phyloP scores from a whole-genome alignment of 2,888 invertebrate species.

The Gymnosoma rotundatum region DNA sequence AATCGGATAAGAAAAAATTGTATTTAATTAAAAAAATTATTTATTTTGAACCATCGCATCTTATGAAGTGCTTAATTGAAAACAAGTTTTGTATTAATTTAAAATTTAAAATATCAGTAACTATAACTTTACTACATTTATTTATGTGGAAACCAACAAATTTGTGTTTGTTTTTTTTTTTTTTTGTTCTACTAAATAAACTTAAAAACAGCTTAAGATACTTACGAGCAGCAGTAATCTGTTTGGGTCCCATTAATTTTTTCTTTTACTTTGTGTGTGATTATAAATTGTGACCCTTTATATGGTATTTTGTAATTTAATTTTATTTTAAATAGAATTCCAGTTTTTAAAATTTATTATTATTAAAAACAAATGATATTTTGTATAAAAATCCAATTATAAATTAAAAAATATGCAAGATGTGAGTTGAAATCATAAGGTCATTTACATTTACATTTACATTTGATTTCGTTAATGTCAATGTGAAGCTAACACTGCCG shows the following conservation, averaged over 20 bases:
- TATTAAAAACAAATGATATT: neutral
- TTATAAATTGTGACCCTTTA: neutral
- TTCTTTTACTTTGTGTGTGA: neutral
- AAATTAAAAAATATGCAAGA: neutral
- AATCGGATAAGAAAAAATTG: no score
- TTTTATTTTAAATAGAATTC: neutral
- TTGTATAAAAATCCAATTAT: neutral
- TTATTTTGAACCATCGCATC: no score
- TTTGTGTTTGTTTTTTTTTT: no score
- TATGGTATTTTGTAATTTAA: conserved; percentile 1
- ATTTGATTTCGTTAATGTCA: no score
- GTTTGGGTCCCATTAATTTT: neutral
- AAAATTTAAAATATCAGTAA: no score
- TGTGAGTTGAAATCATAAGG: no score
- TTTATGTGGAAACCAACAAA: neutral
- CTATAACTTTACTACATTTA: no score
- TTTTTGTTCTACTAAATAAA: neutral
- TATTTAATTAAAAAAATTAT: no score
- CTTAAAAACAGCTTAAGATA: conserved; percentile 44
- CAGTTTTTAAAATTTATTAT: neutral
- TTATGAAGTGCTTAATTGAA: no score
- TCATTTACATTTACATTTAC: no score
- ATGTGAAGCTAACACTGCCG: no score
- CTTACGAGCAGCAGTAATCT: conserved; percentile 1
- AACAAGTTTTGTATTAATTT: no score